Evolutionary conservation across 1,140 invertebrate species (phyloP).

Genomic region (Drosophila mojavensis): DNA sequence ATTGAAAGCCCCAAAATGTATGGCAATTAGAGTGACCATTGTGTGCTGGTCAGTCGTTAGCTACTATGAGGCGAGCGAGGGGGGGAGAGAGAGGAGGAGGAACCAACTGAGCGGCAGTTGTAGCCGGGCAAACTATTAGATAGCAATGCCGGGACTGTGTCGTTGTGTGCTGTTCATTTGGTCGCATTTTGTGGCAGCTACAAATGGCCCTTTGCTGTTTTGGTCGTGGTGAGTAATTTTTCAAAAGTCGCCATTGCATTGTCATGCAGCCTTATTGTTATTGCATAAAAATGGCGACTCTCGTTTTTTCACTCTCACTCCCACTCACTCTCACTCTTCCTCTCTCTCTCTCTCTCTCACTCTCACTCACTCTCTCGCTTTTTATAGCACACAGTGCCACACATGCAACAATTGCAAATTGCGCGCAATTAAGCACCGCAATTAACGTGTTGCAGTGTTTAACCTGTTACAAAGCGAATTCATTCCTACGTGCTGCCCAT

Average conservation of each 20-base stretch:
- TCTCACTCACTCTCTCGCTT: conserved; percentile 6
- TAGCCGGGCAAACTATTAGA: conserved; percentile 69
- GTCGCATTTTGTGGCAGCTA: conserved; percentile 73
- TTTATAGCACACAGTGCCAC: not conserved
- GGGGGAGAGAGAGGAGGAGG: not conserved
- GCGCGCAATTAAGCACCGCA: conserved; percentile 77
- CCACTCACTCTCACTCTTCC: not conserved
- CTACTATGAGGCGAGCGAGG: not conserved
- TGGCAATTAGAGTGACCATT: conserved; percentile 78
- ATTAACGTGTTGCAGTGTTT: conserved; percentile 79
- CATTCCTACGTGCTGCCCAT: conserved; percentile 50
- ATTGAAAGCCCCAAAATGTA: conserved; percentile 81
- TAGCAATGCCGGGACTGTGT: conserved; percentile 63
- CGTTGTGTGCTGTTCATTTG: conserved; percentile 66
- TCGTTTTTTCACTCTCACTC: conserved; percentile 5
- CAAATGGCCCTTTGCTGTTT: conserved; percentile 72
- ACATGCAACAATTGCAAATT: conserved; percentile 75
- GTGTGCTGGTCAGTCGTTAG: conserved; percentile 50
- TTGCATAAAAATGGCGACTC: conserved; percentile 73
- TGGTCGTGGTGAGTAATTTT: conserved; percentile 69
- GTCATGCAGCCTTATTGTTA: conserved; percentile 80
- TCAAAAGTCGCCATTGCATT: conserved; percentile 70
- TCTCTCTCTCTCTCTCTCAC: not conserved
- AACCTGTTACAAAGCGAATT: conserved; percentile 67
- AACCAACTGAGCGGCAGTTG: conserved; percentile 13